Evolutionary conservation across 1,140 invertebrate genomes (phyloP), one percentile per base, ranked within the genome.

Genomic region (Maconellicoccus hirsutus): DNA sequence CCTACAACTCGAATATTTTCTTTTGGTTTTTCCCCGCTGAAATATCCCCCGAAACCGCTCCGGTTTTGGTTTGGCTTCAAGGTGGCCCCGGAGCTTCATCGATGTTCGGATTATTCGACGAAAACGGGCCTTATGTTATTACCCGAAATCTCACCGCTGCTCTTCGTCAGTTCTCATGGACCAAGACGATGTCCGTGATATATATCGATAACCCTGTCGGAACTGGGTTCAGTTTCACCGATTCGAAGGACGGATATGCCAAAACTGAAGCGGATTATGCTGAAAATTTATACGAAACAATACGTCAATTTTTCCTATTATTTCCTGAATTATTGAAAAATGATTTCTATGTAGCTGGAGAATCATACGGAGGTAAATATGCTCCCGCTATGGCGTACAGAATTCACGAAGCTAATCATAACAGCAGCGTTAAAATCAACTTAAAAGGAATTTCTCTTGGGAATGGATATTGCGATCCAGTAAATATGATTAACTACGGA

Each of bases 341-440:
- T 73, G 84, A 86, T 33, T 91, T 92, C 75, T 93, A 84, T 80
- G 84, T 93, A 0, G 88, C 88, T 0, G 93, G 92, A 0, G 91
- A 94, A 80, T 93, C 91, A 12, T 94, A 94, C 79, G 92, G 84
- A 14, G 92, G 92, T 2, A 89, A 89, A 77, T 93, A 93, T 81
- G 86, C 92, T 0, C 91, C 91, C n/a, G 86, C 89, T 0, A 77
- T 92, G 16, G 85, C 85, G 0, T 85, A 90, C 76, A 86, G 87
- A 22, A 92, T 94, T 66, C 86, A 92, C 76, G 81, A 83, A 74
- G 83, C 86, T 8, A 76, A 75, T 59, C 71, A 84, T 21, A 70
- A 10, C 10, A 22, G 4, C 10, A 4, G 1, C 19, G 22, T 8
- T 12, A 77, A 75, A 72, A 78, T 79, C 8, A 78, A 78, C 71